Evolutionary conservation across 2,888 invertebrate genomes (phyloP), one percentile per base, ranked within the genome.

Genomic region (Hyles lineata): DNA sequence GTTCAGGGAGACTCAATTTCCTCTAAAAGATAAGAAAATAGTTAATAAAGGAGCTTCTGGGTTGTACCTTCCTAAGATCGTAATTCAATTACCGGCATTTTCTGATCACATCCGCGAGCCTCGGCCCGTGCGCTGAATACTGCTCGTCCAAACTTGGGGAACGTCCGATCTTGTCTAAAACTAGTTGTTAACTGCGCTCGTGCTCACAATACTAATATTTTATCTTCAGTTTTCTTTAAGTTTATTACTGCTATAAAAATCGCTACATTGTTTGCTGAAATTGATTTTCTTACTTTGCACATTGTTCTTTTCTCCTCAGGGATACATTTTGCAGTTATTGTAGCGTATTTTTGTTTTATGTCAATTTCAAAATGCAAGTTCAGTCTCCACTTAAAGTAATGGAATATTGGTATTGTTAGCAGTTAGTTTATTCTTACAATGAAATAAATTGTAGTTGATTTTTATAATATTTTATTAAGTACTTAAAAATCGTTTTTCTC

Each of bases 61-160:
- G 69, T 73, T 69, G 29, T 50, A 58, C 73, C 71, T 58, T 74
- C 32, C 43, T 73, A 73, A 75, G 76, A 76, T 75, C 78, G 74
- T 73, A 77, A 83, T 83, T 82, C 80, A 81, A 82, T 83, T 81
- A 83, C 77, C 61, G 73, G 74, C 76, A 74, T 79, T 77, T 74
- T 76, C 74, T 74, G 78, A 73, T 72, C 72, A 72, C 72, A 72
- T 72, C 63, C 72, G 7, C 32, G 35, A 58, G 63, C 58, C 35
- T 4, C 23, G 67, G n/a, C 61, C 58, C 73, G 73, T 73, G 70
- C 62, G 70, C 52, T 70, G 73, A 72, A 75, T 79, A 76, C 74
- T 74, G 72, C 74, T 74, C 74, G 78, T 76, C 74, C 76, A 74
- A 80, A 79, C 80, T 82, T 77, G 76, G 76, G 77, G 80, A 80